Evolutionary conservation across 2,113 vertebrate genomes (phyloP).

Genomic region (Rhodinocichla rosea): DNA sequence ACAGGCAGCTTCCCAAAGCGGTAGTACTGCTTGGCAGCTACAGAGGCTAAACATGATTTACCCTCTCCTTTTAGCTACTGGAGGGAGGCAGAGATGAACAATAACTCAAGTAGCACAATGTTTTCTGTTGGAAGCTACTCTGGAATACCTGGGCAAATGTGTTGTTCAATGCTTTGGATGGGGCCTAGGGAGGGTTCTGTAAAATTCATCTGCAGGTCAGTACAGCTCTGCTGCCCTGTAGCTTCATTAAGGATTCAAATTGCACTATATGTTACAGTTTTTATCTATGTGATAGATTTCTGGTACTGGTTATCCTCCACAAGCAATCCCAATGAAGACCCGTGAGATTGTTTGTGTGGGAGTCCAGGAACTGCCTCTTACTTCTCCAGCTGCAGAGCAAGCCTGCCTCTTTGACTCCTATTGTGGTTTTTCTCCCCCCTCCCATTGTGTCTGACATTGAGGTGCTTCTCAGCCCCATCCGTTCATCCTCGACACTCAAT

Average conservation of each 20-base stretch:
- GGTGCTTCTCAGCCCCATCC: neutral
- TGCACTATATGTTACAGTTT: neutral
- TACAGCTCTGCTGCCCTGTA: neutral
- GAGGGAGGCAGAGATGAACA: neutral
- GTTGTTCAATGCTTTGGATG: neutral
- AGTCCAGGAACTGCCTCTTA: neutral
- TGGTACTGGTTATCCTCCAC: neutral
- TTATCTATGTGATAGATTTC: neutral
- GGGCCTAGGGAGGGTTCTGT: neutral
- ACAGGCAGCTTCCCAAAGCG: neutral
- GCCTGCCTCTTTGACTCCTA: neutral
- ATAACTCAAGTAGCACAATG: neutral
- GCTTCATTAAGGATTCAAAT: neutral
- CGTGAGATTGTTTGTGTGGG: neutral
- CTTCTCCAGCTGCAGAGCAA: neutral
- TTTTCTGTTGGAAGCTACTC: neutral
- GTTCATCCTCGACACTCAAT: neutral
- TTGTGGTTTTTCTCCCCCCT: accelerated
- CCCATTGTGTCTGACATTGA: neutral
- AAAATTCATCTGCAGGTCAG: neutral
- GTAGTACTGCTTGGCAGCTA: neutral
- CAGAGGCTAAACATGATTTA: neutral
- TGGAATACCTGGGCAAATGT: neutral
- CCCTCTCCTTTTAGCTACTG: neutral
- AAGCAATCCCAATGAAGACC: accelerated